Conservation (phyloP, 2,797 vertebrate genomes). For the Bryconaethiops microstoma region DNA sequence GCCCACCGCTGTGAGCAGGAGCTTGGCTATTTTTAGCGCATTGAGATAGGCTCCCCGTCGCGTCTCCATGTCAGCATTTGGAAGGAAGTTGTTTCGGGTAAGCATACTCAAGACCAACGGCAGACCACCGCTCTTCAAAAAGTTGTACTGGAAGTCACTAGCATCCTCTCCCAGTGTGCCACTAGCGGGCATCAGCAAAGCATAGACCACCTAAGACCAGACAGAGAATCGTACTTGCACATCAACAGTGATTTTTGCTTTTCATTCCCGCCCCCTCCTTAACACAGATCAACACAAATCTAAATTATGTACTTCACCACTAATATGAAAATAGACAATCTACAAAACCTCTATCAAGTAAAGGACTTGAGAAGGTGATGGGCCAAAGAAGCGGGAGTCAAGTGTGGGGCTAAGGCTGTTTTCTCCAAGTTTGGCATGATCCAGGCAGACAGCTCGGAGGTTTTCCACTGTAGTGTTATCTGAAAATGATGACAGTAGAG, state of each 20-base stretch:
- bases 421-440: slow-evolving; percentile 97
- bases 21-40: slow-evolving; percentile 96
- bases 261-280: not conserved
- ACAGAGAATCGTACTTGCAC: not conserved
- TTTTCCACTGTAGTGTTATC: slow-evolving; percentile 98
- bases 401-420: slow-evolving; percentile 97
- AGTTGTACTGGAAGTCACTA: slow-evolving; percentile 98
- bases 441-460: slow-evolving; percentile 95
- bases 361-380: slow-evolving; percentile 98
- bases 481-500: slow-evolving; percentile 64
- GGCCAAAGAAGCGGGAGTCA: slow-evolving; percentile 97
- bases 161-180: slow-evolving; percentile 96
- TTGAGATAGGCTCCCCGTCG: slow-evolving; percentile 97
- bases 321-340: not conserved
- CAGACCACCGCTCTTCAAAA: slow-evolving; percentile 95
- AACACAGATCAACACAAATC: not conserved
- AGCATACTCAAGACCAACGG: slow-evolving; percentile 98
- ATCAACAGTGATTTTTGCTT: not conserved
- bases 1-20: slow-evolving; percentile 94
- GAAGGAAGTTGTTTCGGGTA: slow-evolving; percentile 98
- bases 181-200: slow-evolving; percentile 98
- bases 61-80: slow-evolving; percentile 97
- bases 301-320: not conserved
- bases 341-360: slow-evolving; percentile 96
- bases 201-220: slow-evolving; percentile 90